Evolutionary conservation across 2,113 vertebrate species (phyloP), one percentile per base, ranked within the genome.

Genomic region (Ranitomeya imitator): DNA sequence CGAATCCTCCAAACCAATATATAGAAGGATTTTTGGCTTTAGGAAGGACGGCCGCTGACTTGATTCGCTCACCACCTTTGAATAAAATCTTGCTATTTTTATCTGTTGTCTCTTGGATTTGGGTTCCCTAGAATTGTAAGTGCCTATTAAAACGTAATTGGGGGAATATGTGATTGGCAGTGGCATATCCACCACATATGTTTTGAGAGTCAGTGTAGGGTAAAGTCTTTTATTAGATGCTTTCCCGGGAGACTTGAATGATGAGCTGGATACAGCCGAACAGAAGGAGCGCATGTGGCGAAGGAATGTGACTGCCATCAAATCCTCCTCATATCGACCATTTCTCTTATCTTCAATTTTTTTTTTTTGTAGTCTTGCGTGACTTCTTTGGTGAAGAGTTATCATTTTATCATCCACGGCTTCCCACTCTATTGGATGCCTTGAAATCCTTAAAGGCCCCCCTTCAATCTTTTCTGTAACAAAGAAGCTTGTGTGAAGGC

Each of bases 221-320:
- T 84, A 84, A 83, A 83, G 82, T 84, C 82, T 84, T 84, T 84
- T 84, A 84, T 85, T 85, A 85, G 55, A 67, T 85, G 84, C 84
- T 85, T 85, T 76, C 84, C 84, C 84, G n/a, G 18, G 84, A 85
- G 84, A 76, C 18, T 85, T 60, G 55, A 76, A 71, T 73, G 83
- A 85, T 76, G 85, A 86, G 85, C 73, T 61, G 85, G 73, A 61
- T 86, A 86, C 86, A 71, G 77, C 37, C 57, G 76, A 57, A 55
- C 61, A 71, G 60, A 80, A 87, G 86, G 76, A 80, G 77, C 67
- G 51, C 73, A 59, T 86, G 74, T 80, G 71, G 84, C 71, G 14
- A 45, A 85, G 55, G 61, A 86, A 79, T 86, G 76, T 71, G 45
- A 65, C 63, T 80, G 61, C 77, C 86, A 80, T 80, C 86, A 80